Conservation (phyloP, 2,113 vertebrate genomes). For the Phaethon lepturus region DNA sequence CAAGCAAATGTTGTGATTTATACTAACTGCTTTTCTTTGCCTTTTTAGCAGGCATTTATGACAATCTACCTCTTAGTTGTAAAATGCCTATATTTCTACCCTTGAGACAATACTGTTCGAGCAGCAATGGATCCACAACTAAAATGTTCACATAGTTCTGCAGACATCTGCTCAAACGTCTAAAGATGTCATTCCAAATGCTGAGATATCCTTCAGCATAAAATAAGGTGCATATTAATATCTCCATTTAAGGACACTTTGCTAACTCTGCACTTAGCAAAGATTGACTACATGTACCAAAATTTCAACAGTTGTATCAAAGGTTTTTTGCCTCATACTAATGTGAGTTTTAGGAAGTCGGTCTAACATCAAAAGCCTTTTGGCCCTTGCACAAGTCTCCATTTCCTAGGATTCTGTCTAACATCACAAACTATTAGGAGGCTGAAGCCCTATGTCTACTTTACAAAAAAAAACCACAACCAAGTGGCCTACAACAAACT, state of each 20-base stretch:
- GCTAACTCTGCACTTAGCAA: neutral
- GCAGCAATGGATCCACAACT: neutral
- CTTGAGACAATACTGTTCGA: neutral
- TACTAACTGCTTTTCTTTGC: too few relatives aligned
- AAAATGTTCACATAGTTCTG: rapidly evolving
- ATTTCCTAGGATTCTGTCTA: neutral
- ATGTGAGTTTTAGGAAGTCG: neutral
- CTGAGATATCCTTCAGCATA: neutral
- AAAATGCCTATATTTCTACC: neutral
- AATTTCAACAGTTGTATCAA: neutral
- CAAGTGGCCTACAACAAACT: neutral
- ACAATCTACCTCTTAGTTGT: neutral
- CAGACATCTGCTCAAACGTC: neutral
- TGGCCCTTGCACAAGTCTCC: neutral
- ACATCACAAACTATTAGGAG: neutral
- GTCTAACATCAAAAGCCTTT: neutral
- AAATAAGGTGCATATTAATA: neutral
- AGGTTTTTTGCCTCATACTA: neutral
- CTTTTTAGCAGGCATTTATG: neutral
- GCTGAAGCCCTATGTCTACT: neutral
- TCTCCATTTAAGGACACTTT: neutral
- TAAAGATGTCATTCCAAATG: neutral
- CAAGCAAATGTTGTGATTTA: neutral
- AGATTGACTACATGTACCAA: neutral
- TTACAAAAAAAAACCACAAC: neutral